Evolutionary conservation across 1,140 invertebrate species (phyloP), one percentile per base, ranked within the genome.

Genomic region (Halesus radiatus): DNA sequence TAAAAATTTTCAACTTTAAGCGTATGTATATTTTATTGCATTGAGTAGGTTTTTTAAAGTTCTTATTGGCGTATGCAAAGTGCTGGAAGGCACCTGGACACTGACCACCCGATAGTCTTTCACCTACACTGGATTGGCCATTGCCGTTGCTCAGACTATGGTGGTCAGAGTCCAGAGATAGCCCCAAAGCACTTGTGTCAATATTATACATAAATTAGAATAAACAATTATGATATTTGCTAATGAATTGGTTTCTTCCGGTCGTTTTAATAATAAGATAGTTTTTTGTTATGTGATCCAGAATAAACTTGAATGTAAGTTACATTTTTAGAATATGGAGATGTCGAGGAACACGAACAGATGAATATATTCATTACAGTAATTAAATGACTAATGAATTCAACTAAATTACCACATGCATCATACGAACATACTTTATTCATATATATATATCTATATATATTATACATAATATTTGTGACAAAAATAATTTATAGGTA

Each of bases 1-100:
- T 20, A 70, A 23, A 23, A 23, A 64, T 52, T 70, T 70, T 20
- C 32, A 18, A 52, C 70, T 54, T 53, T 74, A 74, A 78, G 62
- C 15, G 50, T 52, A 78, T 78, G 76, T 68, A 60, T 45, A 56
- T 78, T 70, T 45, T 68, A 70, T 72, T 45, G 68, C 70, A 74
- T 83, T 83, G 81, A 83, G 79, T 83, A 83, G 81, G 76, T 83
- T 83, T 78, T 83, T 66, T 54, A 80, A 83, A 78, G 56, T 74
- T 74, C 64, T 62, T 83, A 70, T 80, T 68, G 76, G 79, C 77
- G 23, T 58, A 83, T 83, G 81, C 52, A 73, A 78, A 64, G 81
- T 83, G 81, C 81, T 80, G 66, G 5, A 26, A 20, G 79, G 79
- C 72, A 37, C 56, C 73, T 66, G 32, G 62, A 22, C 64, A 74